Evolutionary conservation across 2,113 vertebrate genomes (phyloP).

Genomic region (Oreochromis tanganicae): DNA sequence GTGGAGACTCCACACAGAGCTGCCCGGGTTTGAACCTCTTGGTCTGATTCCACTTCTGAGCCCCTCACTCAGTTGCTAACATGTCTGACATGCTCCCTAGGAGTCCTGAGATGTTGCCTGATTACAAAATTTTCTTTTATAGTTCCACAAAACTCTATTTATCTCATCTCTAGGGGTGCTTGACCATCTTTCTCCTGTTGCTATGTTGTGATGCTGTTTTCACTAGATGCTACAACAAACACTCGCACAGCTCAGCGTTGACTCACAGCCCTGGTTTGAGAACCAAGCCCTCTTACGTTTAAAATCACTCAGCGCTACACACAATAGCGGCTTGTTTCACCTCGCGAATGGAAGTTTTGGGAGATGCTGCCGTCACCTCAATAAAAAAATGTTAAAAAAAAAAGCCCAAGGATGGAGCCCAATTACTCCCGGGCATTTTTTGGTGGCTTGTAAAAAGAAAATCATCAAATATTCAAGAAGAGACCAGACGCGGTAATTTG

Average conservation of each 20-base stretch:
- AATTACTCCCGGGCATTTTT: slow-evolving; percentile 47
- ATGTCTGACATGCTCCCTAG: not conserved
- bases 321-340: slow-evolving; percentile 64
- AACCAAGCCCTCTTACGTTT: slow-evolving; percentile 5
- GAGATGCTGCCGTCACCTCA: slow-evolving; percentile 66
- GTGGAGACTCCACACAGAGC: not conserved
- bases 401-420: slow-evolving; percentile 37
- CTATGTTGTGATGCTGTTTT: slow-evolving; percentile 31
- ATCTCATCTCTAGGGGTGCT: not conserved
- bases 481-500: slow-evolving; percentile 58
- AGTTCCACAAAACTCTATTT: not conserved
- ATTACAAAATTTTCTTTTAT: not conserved
- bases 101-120: not conserved
- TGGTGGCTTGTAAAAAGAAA: slow-evolving; percentile 60
- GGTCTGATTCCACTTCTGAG: not conserved
- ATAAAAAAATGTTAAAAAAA: slow-evolving; percentile 28
- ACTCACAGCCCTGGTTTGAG: slow-evolving; percentile 11
- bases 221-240: slow-evolving; percentile 10
- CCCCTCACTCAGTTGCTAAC: not conserved
- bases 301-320: not conserved
- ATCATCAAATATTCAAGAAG: slow-evolving; percentile 64
- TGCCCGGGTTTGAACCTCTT: not conserved
- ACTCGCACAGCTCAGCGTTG: not conserved
- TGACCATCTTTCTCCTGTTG: slow-evolving; percentile 3
- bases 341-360: slow-evolving; percentile 35